These are phyloP conservation scores for Varecia variegata DNA, from an alignment of 2,797 vertebrate genomes.

Conservation along the genomic window DNA sequence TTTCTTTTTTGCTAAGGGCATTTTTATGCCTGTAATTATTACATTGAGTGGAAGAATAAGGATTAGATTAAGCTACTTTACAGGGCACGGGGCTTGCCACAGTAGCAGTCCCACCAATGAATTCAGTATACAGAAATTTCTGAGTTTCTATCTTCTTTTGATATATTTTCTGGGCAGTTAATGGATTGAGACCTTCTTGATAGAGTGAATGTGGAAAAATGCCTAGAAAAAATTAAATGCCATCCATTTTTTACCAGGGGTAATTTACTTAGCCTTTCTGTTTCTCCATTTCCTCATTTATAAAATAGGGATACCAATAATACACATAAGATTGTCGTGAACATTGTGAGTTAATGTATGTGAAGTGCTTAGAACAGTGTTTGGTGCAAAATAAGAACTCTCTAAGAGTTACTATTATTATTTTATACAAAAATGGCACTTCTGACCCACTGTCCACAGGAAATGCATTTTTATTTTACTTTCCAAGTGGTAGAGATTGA, in stretches of 20 bases:
- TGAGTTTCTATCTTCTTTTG: background rate
- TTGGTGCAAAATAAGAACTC: slow-evolving; percentile 4
- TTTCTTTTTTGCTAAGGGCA: slow-evolving; percentile 38
- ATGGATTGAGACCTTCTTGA: background rate
- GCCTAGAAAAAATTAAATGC: background rate
- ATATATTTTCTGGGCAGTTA: slow-evolving; percentile 32
- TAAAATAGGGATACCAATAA: background rate
- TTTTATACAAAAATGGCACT: background rate
- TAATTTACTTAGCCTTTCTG: background rate
- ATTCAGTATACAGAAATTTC: slow-evolving; percentile 25
- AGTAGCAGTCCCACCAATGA: slow-evolving; percentile 10
- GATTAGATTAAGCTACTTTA: slow-evolving; percentile 51
- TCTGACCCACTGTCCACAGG: background rate
- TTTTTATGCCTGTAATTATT: slow-evolving; percentile 55
- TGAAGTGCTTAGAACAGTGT: background rate
- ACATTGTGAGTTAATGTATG: background rate
- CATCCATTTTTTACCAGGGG: slow-evolving; percentile 14
- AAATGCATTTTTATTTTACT: slow-evolving; percentile 44
- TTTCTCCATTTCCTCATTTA: background rate
- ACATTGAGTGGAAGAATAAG: slow-evolving; percentile 48
- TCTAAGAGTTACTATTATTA: background rate
- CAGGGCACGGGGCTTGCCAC: background rate
- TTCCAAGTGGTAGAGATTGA: background rate
- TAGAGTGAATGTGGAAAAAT: background rate
- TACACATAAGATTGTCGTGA: background rate